Evolutionary conservation across 1,140 invertebrate genomes (phyloP).

Genomic region (Drosophila ogumai): DNA sequence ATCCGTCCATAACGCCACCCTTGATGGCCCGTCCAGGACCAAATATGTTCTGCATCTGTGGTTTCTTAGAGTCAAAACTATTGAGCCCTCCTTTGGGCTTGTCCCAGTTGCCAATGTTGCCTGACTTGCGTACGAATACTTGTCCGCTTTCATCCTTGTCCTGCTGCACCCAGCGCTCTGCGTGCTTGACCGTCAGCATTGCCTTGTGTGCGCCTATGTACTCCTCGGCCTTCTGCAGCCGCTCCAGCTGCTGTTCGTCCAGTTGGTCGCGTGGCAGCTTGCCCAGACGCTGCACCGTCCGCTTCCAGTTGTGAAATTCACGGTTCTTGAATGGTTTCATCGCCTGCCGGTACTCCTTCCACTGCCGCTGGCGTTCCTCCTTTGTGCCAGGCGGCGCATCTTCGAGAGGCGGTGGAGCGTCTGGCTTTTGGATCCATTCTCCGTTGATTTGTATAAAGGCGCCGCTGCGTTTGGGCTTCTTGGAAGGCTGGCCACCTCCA

Average conservation of each 20-base stretch:
- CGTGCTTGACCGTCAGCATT: constrained; percentile 72
- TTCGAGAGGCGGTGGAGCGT: constrained; percentile 62
- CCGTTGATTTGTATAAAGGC: constrained; percentile 65
- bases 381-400: constrained; percentile 66
- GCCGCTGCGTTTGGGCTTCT: constrained; percentile 57
- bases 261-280: constrained; percentile 64
- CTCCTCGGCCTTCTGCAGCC: constrained; percentile 67
- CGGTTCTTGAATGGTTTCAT: constrained; percentile 83
- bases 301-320: constrained; percentile 75
- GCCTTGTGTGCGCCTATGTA: constrained; percentile 74
- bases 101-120: constrained; percentile 38
- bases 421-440: constrained; percentile 68
- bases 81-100: constrained; percentile 7
- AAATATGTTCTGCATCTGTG: constrained; percentile 32
- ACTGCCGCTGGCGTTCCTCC: constrained; percentile 70
- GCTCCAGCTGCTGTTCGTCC: constrained; percentile 65
- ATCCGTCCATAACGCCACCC: constrained; percentile 27
- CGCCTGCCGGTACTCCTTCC: constrained; percentile 74
- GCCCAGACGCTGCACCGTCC: constrained; percentile 73
- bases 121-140: constrained; percentile 53
- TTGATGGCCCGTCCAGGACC: constrained; percentile 68
- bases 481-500: constrained; percentile 29
- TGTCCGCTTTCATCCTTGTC: constrained; percentile 32
- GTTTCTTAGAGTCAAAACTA: constrained; percentile 15
- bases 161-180: constrained; percentile 73